Evolutionary conservation across 2,113 vertebrate genomes (phyloP).

Genomic region (Erythrocercus mccallii): DNA sequence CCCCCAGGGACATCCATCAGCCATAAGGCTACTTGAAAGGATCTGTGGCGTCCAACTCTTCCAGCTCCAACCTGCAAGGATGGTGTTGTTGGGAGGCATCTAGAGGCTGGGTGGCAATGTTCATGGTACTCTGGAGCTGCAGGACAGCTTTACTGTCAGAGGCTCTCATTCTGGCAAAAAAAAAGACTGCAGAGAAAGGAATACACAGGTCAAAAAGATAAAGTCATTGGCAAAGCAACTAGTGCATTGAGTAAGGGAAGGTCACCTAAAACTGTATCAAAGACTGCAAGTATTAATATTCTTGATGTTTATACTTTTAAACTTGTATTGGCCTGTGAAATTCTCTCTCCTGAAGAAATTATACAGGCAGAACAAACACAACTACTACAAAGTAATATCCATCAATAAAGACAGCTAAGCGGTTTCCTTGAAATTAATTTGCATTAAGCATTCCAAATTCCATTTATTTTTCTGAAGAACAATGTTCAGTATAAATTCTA

Average conservation of each 20-base stretch:
- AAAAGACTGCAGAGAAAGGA: background rate
- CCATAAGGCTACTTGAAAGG: background rate
- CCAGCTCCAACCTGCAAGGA: background rate
- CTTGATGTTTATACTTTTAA: background rate
- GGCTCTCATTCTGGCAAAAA: background rate
- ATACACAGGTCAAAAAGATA: background rate
- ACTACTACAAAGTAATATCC: background rate
- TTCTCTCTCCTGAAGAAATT: background rate
- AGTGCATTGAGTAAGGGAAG: background rate
- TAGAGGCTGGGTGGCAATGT: background rate
- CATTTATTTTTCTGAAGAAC: constrained; percentile 1
- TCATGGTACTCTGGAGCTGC: background rate
- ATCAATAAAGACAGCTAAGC: background rate
- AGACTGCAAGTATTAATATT: background rate
- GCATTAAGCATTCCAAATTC: background rate
- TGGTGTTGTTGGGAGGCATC: background rate
- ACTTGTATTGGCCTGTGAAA: background rate
- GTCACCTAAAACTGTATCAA: background rate
- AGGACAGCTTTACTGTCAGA: background rate
- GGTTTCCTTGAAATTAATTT: background rate
- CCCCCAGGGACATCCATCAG: background rate
- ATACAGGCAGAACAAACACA: background rate
- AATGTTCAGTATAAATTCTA: background rate
- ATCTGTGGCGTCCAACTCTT: background rate
- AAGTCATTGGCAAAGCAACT: background rate